A percentile compares a stretch with the other conserved stretches of the same genome.
These are phyloP conservation scores for Eucera pruinosa DNA, from an alignment of 2,888 invertebrate genomes.

Conservation along the genomic window DNA sequence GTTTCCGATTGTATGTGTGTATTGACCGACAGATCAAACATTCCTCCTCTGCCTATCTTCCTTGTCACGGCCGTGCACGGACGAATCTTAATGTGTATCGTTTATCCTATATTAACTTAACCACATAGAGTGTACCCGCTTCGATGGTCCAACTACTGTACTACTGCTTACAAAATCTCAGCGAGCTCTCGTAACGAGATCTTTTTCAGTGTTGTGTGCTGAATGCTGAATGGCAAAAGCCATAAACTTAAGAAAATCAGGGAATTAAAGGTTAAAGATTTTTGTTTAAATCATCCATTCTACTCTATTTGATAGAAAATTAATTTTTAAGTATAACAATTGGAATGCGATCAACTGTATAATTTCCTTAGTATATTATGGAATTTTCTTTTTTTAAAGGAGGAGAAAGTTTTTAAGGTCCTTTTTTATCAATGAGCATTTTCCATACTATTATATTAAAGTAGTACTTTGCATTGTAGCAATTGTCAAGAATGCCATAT, in stretches of 20 bases:
- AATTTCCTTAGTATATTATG: too few relatives aligned
- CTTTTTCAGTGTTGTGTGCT: neutral
- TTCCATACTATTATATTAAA: neutral
- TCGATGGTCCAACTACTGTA: conserved; percentile 10
- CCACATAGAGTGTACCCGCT: conserved; percentile 40
- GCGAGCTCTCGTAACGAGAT: conserved; percentile 3
- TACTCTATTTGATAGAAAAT: neutral
- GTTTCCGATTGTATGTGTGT: conserved; percentile 70
- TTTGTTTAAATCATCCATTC: neutral
- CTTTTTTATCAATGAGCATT: neutral
- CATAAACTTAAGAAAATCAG: neutral
- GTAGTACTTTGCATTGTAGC: neutral
- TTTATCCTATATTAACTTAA: conserved; percentile 48
- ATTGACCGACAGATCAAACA: conserved; percentile 59
- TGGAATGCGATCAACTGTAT: too few relatives aligned
- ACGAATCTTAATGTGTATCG: conserved; percentile 51
- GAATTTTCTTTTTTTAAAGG: conserved; percentile 5
- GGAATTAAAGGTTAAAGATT: neutral
- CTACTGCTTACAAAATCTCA: conserved; percentile 24
- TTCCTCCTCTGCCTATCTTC: conserved; percentile 20
- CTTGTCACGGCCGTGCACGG: conserved; percentile 19
- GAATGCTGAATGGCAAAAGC: neutral
- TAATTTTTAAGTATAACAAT: neutral
- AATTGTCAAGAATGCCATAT: neutral
- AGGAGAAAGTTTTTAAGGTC: neutral